Percentiles rank a stretch among this genome's conserved stretches.
phyloP scores from a whole-genome alignment of 2,113 vertebrate species.

The Bungarus multicinctus region DNA sequence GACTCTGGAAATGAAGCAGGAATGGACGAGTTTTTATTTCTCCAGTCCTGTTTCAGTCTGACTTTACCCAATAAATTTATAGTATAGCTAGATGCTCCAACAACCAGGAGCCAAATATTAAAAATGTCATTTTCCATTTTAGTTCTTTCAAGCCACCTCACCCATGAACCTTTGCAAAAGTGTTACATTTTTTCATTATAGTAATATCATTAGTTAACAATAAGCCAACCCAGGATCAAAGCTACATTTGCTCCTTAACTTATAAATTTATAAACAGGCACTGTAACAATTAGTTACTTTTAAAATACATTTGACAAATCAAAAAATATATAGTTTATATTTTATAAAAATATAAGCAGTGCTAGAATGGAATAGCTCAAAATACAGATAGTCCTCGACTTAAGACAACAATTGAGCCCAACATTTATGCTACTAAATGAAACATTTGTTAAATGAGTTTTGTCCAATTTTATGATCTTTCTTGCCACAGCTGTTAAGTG shows the following conservation, averaged over 20 bases:
- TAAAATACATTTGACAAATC: not conserved
- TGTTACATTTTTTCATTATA: not conserved
- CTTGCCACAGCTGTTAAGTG: no score
- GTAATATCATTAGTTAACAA: not conserved
- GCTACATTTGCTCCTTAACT: not conserved
- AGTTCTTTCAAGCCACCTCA: not conserved
- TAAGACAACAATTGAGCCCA: no score
- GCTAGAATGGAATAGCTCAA: not conserved
- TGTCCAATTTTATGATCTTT: no score
- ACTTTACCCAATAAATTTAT: not conserved
- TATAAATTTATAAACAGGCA: not conserved
- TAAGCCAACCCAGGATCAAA: not conserved
- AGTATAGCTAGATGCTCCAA: not conserved
- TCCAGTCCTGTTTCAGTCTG: not conserved
- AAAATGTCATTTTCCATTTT: not conserved
- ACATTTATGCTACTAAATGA: no score
- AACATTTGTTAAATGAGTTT: no score
- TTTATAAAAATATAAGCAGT: not conserved
- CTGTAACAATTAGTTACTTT: not conserved
- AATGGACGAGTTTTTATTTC: not conserved
- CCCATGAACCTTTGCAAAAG: not conserved
- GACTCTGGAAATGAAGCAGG: not conserved
- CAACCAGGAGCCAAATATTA: not conserved
- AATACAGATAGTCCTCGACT: not conserved
- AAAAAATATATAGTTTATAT: not conserved